These are phyloP conservation scores for Tinea semifulvella DNA, from an alignment of 2,888 invertebrate genomes.

Conservation along the genomic window DNA sequence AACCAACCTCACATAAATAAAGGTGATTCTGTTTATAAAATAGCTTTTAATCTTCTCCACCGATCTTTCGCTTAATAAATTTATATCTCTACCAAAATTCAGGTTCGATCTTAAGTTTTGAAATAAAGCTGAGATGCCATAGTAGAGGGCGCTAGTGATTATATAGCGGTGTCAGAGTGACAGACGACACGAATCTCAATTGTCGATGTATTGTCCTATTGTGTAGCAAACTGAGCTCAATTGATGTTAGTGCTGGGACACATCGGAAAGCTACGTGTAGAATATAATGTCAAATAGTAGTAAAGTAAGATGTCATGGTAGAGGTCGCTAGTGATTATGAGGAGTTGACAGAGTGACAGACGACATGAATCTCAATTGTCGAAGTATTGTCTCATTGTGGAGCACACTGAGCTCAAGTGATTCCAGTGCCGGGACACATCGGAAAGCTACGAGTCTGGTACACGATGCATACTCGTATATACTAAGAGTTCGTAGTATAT, in stretches of 20 bases:
- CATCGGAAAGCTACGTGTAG: background rate
- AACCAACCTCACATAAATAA: too few relatives aligned
- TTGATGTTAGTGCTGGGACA: background rate
- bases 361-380: conserved; percentile 13
- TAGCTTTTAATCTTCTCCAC: too few relatives aligned
- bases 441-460: background rate
- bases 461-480: too few relatives aligned
- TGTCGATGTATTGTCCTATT: conserved; percentile 10
- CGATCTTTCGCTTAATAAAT: too few relatives aligned
- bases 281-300: too few relatives aligned
- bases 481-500: too few relatives aligned
- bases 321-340: background rate
- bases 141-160: background rate
- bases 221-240: background rate
- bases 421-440: background rate
- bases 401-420: background rate
- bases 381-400: conserved; percentile 10
- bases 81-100: too few relatives aligned
- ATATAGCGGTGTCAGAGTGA: conserved; percentile 10
- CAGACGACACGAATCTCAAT: conserved; percentile 12
- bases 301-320: conserved; percentile 6
- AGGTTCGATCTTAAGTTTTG: too few relatives aligned
- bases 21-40: too few relatives aligned
- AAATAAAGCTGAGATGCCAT: too few relatives aligned
- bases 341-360: conserved; percentile 9